Conservation (phyloP, 2,888 invertebrate genomes). For the Drepanosiphum platanoidis region DNA sequence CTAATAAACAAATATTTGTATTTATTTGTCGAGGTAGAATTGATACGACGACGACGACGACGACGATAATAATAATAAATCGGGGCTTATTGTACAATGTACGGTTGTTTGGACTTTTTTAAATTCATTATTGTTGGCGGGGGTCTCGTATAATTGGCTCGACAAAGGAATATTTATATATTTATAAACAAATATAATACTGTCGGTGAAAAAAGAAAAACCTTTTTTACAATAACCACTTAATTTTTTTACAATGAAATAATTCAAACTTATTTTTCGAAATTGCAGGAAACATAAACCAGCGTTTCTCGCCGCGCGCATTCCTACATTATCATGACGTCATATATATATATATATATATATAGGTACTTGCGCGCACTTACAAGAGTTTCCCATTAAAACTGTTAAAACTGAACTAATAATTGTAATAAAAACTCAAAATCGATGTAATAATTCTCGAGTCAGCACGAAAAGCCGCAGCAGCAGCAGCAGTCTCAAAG, state of each 20-base stretch:
- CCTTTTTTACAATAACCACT: slow-evolving; percentile 1
- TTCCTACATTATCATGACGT: not conserved
- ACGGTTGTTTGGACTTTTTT: not conserved
- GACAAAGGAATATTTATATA: no score
- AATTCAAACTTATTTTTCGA: slow-evolving; percentile 12
- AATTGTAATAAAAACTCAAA: slow-evolving; percentile 30
- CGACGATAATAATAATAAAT: no score
- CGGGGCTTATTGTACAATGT: not conserved
- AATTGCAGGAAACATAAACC: slow-evolving; percentile 7
- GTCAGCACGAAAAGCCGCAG: not conserved
- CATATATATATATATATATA: not conserved
- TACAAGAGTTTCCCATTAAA: slow-evolving; percentile 7
- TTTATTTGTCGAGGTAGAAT: not conserved
- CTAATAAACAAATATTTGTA: not conserved
- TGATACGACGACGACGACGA: not conserved
- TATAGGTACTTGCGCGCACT: not conserved
- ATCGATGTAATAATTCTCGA: slow-evolving; percentile 29
- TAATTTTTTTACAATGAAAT: not conserved
- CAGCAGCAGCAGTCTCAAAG: not conserved
- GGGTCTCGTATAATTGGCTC: not conserved
- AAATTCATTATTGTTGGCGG: not conserved
- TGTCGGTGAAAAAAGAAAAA: no score
- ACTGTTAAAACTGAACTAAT: slow-evolving; percentile 2
- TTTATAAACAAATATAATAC: no score
- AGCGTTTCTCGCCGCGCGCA: not conserved